Evolutionary conservation across 2,888 invertebrate genomes (phyloP), one percentile per base, ranked within the genome.

Genomic region (Pyrrhia umbra): DNA sequence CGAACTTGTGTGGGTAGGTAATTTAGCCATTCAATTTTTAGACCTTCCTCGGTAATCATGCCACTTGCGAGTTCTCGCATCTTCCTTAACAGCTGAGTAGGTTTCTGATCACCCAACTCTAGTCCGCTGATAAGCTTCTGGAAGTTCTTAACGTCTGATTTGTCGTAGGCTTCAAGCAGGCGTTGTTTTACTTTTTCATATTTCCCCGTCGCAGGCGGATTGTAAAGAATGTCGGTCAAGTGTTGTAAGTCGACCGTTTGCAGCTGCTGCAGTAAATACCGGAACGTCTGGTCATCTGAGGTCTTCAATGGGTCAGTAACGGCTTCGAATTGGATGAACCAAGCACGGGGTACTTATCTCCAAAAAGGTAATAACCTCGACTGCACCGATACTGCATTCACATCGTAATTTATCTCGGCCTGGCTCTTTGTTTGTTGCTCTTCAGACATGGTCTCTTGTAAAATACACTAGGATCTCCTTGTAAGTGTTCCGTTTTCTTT

Each of bases 291-390:
- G 1, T 50, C 50, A n/a, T 50, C 50, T 2, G 21, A n/a, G 1
- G 21, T 37, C 21, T 50, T 50, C n/a, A 15, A n/a, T 0, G 50
- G 37, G 2, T 34, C 20, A 20, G 39, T n/a, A n/a, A 37, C 50
- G n/a, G 50, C 39, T 50, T 50, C 37, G n/a, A 50, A 50, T 6
- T 50, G 50, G n/a, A n/a, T 37, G n/a, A 39, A 50, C 50, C 50
- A 50, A 10, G 30, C 16, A 2, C 20, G 16, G 13, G 23, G 45
- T 2, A 20, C 2, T 2, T 21, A 10, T 5, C 23, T 3, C 45
- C 45, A 45, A 10, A 45, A 45, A 13, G 23, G 23, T 13, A 20
- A 9, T 1, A 45, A 5, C 25, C 23, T 45, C 4, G 50, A 34
- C 10, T 20, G 37, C 13, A 50, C 20, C 3, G 37, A 50, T 0